Percentiles rank a stretch among this genome's conserved stretches.
These are phyloP conservation scores for Pomacea canaliculata DNA, from an alignment of 2,888 invertebrate species.

Conservation along the genomic window DNA sequence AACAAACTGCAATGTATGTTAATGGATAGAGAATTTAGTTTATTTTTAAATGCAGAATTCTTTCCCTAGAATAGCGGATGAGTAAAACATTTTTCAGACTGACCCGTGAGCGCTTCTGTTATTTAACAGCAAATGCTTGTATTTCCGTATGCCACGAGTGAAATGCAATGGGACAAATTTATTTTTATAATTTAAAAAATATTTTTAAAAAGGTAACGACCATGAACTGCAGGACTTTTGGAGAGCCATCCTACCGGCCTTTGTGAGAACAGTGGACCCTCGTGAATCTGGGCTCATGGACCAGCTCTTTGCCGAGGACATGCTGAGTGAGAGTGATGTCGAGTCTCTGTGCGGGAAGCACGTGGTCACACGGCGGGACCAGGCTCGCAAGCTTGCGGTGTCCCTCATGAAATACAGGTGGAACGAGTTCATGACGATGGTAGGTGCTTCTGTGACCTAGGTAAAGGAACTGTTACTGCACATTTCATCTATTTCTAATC, in stretches of 20 bases:
- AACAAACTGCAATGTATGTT: too few species aligned
- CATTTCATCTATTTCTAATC: too few species aligned
- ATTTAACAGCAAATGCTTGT: too few species aligned
- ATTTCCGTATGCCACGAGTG: too few species aligned
- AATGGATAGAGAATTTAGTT: too few species aligned
- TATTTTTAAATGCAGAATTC: too few species aligned
- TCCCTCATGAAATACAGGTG: background rate
- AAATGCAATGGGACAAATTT: too few species aligned
- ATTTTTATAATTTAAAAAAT: too few species aligned
- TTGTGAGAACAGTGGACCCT: constrained; percentile 10
- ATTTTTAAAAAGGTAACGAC: background rate
- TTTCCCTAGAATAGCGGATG: too few species aligned
- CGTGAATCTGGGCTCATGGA: constrained; percentile 9
- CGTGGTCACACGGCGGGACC: constrained; percentile 1
- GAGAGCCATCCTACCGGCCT: constrained; percentile 1
- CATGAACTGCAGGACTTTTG: background rate
- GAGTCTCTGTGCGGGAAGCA: constrained; percentile 12
- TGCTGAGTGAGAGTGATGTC: constrained; percentile 5
- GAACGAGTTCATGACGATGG: background rate
- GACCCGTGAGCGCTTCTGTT: too few species aligned
- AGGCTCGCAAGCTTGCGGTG: background rate
- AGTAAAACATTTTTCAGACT: too few species aligned
- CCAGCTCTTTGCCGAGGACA: background rate
- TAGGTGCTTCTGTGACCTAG: background rate
- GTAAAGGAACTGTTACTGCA: too few species aligned